Evolutionary conservation across 1,140 invertebrate genomes (phyloP), one percentile per base, ranked within the genome.

Genomic region (Heterodera carotae): DNA sequence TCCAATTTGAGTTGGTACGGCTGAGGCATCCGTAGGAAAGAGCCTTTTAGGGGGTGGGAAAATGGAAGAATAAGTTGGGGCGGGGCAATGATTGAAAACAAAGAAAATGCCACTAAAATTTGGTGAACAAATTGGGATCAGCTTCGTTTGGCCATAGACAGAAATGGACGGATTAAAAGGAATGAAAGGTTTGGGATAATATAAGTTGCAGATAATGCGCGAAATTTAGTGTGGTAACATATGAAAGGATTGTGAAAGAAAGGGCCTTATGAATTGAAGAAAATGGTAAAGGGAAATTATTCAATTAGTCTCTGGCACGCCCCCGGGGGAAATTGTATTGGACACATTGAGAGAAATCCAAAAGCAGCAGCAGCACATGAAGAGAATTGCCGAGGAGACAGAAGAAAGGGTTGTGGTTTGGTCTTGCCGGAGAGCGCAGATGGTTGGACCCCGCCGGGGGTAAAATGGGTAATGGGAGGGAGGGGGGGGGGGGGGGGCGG

Each of bases 1-100:
- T 81, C 79, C 69, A 80, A 36, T n/a, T 74, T 79, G 25, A 80
- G 48, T 31, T 68, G 64, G 39, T 81, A 81, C 48, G 80, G 80
- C 60, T 75, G 81, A 43, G 62, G 60, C 80, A 81, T 82, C 6
- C 67, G 48, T n/a, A 69, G 33, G 60, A 77, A 81, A 25, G 80
- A 76, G n/a, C 29, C 80, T 81, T 56, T 31, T 31, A 10, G 62
- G 33, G 62, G 62, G 33, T 4, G 66, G 18, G 66, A 67, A 67
- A 15, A 15, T 12, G 66, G 18, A 22, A 67, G 66, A 22, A 15
- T 31, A 10, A 10, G 4, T 4, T 4, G 62, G 36, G 33, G 62
- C 27, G 62, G 62, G 62, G 33, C 4, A n/a, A n/a, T n/a, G n/a
- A n/a, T n/a, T n/a, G n/a, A n/a, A n/a, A n/a, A n/a, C n/a, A n/a